Evolutionary conservation across 2,113 vertebrate species (phyloP), one percentile per base, ranked within the genome.

Genomic region (Pimephales promelas): DNA sequence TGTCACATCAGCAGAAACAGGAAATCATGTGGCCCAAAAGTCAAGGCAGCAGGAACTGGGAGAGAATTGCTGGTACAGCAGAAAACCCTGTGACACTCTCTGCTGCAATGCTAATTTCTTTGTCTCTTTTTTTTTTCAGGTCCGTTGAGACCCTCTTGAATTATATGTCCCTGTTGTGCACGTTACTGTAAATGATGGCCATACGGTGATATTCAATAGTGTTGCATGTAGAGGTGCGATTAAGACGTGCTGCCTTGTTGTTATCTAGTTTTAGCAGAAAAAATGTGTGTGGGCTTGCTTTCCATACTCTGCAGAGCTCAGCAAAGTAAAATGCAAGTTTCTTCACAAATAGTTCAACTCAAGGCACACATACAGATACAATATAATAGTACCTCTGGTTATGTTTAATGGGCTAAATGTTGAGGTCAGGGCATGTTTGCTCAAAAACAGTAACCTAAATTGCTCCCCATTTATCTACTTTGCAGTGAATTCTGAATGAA

Each of bases 1-100:
- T 57, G 40, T 62, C 82, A 64, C 54, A 83, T 75, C 71, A 75
- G 56, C 71, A 81, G 79, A 81, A 81, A 81, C 79, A 81, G 79
- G 79, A 81, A 81, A 70, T 81, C 79, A 70, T 70, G 79, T 4
- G 31, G 49, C 64, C 64, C 79, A 56, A 40, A 70, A 81, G 79
- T 81, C 79, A 81, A 81, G 79, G 79, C 47, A 40, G 79, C 62
- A 81, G 79, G 79, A 81, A 81, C 62, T 81, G 52, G 7, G 62
- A 70, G 24, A 79, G 59, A 66, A 79, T n/a, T 79, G 77, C 77
- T 79, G 77, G 77, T 66, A 49, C 77, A 79, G 77, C 77, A 79
- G 77, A 79, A 79, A 79, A 79, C 24, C 26, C 54, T 59, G 31
- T 26, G 34, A 54, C 2, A 56, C 73, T 28, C 57, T 78, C 36